phyloP scores from a whole-genome alignment of 2,113 vertebrate species.

The Clarias macrocephalus region DNA sequence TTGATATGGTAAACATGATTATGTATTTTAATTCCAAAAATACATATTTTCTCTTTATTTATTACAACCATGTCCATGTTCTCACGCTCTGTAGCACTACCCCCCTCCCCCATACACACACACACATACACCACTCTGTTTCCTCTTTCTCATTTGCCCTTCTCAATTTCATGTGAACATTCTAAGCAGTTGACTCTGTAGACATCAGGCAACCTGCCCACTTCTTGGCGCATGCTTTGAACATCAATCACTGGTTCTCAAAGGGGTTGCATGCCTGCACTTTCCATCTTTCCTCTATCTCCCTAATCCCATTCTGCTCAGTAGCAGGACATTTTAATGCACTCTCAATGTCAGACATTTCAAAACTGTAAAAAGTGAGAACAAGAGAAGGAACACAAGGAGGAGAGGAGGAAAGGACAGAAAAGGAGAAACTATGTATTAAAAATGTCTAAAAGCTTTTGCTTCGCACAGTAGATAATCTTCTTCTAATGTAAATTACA shows the following conservation, averaged over 20 bases:
- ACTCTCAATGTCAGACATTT: constrained; percentile 67
- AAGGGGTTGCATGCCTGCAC: constrained; percentile 51
- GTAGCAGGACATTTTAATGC: constrained; percentile 62
- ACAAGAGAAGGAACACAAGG: constrained; percentile 37
- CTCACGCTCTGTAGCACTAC: not conserved
- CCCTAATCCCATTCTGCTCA: constrained; percentile 58
- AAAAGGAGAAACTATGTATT: constrained; percentile 32
- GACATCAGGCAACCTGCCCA: constrained; percentile 55
- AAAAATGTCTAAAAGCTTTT: constrained; percentile 24
- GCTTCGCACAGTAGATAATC: constrained; percentile 2
- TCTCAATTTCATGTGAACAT: constrained; percentile 41
- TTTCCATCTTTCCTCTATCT: constrained; percentile 53
- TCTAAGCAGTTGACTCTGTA: constrained; percentile 56
- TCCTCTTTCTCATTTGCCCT: constrained; percentile 20
- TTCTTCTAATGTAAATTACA: constrained; percentile 31
- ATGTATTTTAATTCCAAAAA: not conserved
- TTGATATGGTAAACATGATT: not conserved
- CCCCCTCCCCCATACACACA: too few species aligned
- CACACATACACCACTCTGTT: not conserved
- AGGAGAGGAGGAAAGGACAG: constrained; percentile 6
- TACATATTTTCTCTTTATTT: not conserved
- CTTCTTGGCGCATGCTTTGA: constrained; percentile 64
- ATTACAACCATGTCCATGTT: not conserved
- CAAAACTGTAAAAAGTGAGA: constrained; percentile 39
- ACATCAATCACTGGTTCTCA: constrained; percentile 69